Base-by-base conservation (phyloP, 2,797 vertebrate genomes). In the Onychomys torridus region DNA sequence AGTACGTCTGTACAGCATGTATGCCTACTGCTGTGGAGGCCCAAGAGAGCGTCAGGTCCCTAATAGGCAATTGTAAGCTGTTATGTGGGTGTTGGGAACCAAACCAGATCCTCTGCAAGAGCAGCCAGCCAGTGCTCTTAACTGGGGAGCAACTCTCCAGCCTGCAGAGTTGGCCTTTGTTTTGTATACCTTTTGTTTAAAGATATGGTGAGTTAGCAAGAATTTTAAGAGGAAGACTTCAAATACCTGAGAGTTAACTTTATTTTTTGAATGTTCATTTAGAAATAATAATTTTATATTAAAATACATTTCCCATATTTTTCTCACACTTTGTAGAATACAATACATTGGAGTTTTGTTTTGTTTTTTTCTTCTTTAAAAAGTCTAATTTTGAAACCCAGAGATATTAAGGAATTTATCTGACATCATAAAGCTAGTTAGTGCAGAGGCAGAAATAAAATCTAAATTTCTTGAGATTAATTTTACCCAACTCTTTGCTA, bases 331-430 rank as follows among this genome's bases (percentile, higher is more conserved):
- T 6, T 81, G 3, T 90, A 34, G 3, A 52, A 84, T 25, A 76
- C 17, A 76, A 8, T 90, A 73, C 23, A 4, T 92, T 95, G 52
- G 21, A 11, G 32, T 90, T 93, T 63, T 69, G 16, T 81, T 81
- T 79, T 55, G 2, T 55, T 89, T 57, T 43, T 32, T 55, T 43
- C 32, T 77, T 57, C 73, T 90, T 91, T 27, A 87, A 87, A 90
- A 96, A 94, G 25, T 91, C 19, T 86, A n/a, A 89, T 92, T 93
- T 94, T 97, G 69, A 94, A 94, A 90, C 57, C 37, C 37, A 96
- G 57, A 90, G 63, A 91, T 91, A 10, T 93, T 97, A 79, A 91
- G 2, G 71, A 92, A 95, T 43, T 96, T 93, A 46, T 17, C 67
- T 29, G 49, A 19, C 52, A 93, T 34, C 89, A 82, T 76, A 79